phyloP scores from a whole-genome alignment of 2,113 vertebrate genomes.

The Pungitius pungitius region DNA sequence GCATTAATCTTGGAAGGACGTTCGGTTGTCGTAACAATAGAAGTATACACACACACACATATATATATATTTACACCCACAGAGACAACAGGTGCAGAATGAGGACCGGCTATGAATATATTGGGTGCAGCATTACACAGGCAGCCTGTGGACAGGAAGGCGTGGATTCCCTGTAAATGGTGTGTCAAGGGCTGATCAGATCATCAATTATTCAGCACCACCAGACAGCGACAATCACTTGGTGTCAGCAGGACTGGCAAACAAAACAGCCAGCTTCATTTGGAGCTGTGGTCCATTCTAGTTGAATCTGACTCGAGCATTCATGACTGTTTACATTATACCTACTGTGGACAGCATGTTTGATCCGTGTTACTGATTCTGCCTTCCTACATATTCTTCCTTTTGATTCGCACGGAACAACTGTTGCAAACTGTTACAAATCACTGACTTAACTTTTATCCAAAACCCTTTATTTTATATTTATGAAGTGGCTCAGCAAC shows the following conservation, averaged over 20 bases:
- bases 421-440: not conserved
- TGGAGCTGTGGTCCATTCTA: conserved; percentile 2
- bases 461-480: conserved; percentile 65
- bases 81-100: conserved; percentile 41
- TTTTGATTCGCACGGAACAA: not conserved
- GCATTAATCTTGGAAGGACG: not conserved
- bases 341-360: not conserved
- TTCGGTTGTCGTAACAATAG: conserved; percentile 1
- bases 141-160: conserved; percentile 58
- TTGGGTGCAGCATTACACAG: conserved; percentile 20
- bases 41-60: not conserved
- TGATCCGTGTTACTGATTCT: too few relatives aligned
- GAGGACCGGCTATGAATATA: conserved; percentile 26
- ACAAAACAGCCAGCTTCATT: conserved; percentile 3
- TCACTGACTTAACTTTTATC: not conserved
- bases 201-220: conserved; percentile 76
- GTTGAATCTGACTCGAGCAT: not conserved
- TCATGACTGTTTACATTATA: not conserved
- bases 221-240: conserved; percentile 55
- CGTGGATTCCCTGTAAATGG: conserved; percentile 45
- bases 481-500: conserved; percentile 30
- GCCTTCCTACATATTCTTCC: too few relatives aligned
- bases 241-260: conserved; percentile 43
- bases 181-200: conserved; percentile 33
- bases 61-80: conserved; percentile 11